Conservation (phyloP, 2,797 vertebrate species). For the Acanthurus leucopareius region DNA sequence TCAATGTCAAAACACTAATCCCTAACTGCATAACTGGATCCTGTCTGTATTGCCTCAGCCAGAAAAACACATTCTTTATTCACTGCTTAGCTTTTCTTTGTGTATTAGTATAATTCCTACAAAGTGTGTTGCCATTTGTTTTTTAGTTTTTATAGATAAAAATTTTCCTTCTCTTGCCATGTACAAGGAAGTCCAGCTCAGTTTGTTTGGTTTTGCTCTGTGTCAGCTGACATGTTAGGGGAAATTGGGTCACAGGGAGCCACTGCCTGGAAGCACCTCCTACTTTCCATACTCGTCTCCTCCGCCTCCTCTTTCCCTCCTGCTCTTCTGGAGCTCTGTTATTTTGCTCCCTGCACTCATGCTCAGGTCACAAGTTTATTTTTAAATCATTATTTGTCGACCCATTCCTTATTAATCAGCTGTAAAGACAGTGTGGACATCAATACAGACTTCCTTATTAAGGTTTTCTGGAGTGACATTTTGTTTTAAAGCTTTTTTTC, state of each 20-base stretch:
- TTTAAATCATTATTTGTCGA: constrained; percentile 9
- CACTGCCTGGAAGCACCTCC: constrained; percentile 71
- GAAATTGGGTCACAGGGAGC: constrained; percentile 80
- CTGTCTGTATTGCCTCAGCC: neutral
- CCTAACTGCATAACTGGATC: neutral
- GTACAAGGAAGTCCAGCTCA: constrained; percentile 37
- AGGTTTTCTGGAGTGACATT: neutral
- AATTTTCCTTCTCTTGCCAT: constrained; percentile 16
- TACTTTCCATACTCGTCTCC: constrained; percentile 57
- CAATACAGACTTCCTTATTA: neutral
- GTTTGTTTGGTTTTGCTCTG: constrained; percentile 55
- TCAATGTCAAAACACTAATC: constrained; percentile 20
- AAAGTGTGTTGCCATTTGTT: neutral
- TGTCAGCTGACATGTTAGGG: constrained; percentile 77
- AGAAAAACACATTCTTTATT: neutral
- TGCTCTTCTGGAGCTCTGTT: constrained; percentile 19
- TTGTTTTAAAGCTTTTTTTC: neutral
- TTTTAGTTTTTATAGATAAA: neutral
- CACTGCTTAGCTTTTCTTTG: neutral
- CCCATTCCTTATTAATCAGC: neutral
- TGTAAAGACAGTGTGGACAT: neutral
- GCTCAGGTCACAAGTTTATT: constrained; percentile 14
- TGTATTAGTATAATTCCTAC: neutral
- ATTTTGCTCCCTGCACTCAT: constrained; percentile 21
- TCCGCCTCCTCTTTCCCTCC: constrained; percentile 15